phyloP scores from a whole-genome alignment of 1,140 invertebrate genomes.

The Leptopilina boulardi region DNA sequence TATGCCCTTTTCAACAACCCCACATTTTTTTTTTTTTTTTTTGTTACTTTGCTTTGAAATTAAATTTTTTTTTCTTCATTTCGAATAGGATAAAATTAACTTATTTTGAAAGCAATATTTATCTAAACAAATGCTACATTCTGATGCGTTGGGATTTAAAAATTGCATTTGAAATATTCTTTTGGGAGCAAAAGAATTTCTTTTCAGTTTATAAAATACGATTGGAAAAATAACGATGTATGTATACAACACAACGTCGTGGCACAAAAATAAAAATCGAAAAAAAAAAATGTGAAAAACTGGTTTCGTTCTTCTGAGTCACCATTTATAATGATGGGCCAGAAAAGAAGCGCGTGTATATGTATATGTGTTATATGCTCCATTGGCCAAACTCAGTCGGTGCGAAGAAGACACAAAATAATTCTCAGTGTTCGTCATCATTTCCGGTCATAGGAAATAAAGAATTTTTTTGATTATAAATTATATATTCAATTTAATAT shows the following conservation, averaged over 20 bases:
- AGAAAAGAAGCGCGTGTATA: conserved; percentile 53
- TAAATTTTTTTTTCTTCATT: not conserved
- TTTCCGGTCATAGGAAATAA: conserved; percentile 52
- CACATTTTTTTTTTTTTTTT: conserved; percentile 46
- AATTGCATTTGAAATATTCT: no score
- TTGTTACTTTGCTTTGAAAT: conserved; percentile 1
- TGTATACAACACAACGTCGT: conserved; percentile 21
- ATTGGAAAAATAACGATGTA: not conserved
- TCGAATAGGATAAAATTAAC: no score
- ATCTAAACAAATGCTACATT: no score
- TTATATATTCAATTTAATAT: no score
- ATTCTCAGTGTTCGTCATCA: conserved; percentile 44
- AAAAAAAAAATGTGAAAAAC: conserved; percentile 59
- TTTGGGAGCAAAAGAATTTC: no score
- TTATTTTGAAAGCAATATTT: no score
- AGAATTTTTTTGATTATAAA: no score
- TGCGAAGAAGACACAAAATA: conserved; percentile 50
- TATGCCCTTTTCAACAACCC: conserved; percentile 25
- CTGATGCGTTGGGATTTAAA: no score
- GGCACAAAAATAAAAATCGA: conserved; percentile 33
- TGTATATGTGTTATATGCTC: not conserved
- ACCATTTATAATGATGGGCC: conserved; percentile 71
- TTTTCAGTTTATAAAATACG: no score
- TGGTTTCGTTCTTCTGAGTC: conserved; percentile 71
- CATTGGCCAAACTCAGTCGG: conserved; percentile 35